These are phyloP conservation scores for Napeogenes sylphis DNA, from an alignment of 2,888 invertebrate species.

Conservation along the genomic window DNA sequence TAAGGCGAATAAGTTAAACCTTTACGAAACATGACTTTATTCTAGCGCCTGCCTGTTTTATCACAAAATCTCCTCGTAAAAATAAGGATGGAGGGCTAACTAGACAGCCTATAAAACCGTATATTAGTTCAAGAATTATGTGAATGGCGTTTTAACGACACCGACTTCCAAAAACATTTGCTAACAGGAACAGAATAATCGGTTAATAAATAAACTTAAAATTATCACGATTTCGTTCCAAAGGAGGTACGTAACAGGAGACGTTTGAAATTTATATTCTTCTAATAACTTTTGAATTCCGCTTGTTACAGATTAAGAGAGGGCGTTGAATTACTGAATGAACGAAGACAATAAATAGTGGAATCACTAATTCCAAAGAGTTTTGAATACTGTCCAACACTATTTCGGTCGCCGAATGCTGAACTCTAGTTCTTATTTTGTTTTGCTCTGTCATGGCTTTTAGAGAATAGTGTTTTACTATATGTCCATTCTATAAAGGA, in stretches of 20 bases:
- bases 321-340: slow-evolving; percentile 74
- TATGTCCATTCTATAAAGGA: slow-evolving; percentile 32
- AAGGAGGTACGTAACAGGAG: slow-evolving; percentile 30
- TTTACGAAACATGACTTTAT: slow-evolving; percentile 14
- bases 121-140: slow-evolving; percentile 29
- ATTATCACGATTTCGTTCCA: slow-evolving; percentile 28
- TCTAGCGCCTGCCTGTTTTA: slow-evolving; percentile 16
- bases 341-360: slow-evolving; percentile 68
- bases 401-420: slow-evolving; percentile 69
- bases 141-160: slow-evolving; percentile 29
- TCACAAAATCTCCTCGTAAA: slow-evolving; percentile 26
- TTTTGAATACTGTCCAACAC: slow-evolving; percentile 76
- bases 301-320: slow-evolving; percentile 59
- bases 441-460: slow-evolving; percentile 55
- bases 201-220: slow-evolving; percentile 32
- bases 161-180: slow-evolving; percentile 31
- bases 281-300: slow-evolving; percentile 67
- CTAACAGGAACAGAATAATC: slow-evolving; percentile 21
- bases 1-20: slow-evolving; percentile 2
- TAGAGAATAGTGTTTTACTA: slow-evolving; percentile 46
- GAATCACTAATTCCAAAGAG: slow-evolving; percentile 69
- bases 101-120: slow-evolving; percentile 23
- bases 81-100: slow-evolving; percentile 19
- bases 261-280: slow-evolving; percentile 55
- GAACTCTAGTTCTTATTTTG: slow-evolving; percentile 66